Evolutionary conservation across 2,888 invertebrate genomes (phyloP), one percentile per base, ranked within the genome.

Genomic region (Volucella zonaria): DNA sequence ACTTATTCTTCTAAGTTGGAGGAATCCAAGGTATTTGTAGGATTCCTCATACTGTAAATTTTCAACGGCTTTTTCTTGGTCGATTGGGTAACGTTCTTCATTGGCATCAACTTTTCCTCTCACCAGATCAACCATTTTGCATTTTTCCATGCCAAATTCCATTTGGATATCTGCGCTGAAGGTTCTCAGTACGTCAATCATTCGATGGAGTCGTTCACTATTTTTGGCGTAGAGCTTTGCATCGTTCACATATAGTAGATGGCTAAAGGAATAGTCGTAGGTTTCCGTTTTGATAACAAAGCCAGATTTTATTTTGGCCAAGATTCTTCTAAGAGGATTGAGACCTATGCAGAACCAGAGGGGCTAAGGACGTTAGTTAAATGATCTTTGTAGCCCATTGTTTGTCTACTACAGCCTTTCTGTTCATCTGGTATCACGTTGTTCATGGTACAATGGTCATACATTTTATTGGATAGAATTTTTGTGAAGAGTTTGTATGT

Each of bases 291-390:
- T 68, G 12, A 68, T 31, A 10, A 23, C 10, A 43, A 47, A 70
- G 4, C 47, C 68, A 15, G 47, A 56, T 56, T 31, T 68, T 31
- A 56, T 42, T 11, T 15, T 11, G 3, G 10, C 8, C 12, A 56
- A 11, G 2, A 68, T 45, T 1, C 45, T 68, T 3, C 56, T 58
- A 3, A 68, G 58, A 2, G 68, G 14, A 11, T 56, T 68, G 11
- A 68, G 56, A 2, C 56, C 68, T 1, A 68, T 11, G 10, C 56
- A 68, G 12, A 68, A 68, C 68, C 54, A 66, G 4, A 66, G n/a
- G 64, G 14, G 15, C 64, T 66, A 2, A 51, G 49, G 14, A 2
- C 12, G 51, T 51, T 14, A 2, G 51, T 51, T 14, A 51, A 23
- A 2, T 23, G 23, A 23, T 23, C 23, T 4, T 4, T 23, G 3